Evolutionary conservation across 1,140 invertebrate genomes (phyloP), one percentile per base, ranked within the genome.

Genomic region (Scaptomyza hsui): DNA sequence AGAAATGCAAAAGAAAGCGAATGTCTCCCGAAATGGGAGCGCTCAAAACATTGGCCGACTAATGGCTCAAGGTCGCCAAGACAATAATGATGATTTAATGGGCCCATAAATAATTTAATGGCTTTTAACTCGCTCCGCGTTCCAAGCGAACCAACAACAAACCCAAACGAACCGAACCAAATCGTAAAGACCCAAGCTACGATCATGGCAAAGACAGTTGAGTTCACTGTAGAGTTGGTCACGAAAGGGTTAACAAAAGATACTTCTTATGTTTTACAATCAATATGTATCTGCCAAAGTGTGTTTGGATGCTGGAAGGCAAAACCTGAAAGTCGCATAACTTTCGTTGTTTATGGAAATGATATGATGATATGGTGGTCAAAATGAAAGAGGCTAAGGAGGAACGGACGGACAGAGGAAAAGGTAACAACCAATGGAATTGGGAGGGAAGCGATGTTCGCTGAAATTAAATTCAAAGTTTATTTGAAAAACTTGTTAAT

Each of bases 41-140:
- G 68, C 55, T 47, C 44, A 62, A 29, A 57, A 52, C 59, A 57
- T 13, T 55, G 53, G 26, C 39, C 24, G 55, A 51, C 71, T 78
- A 86, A 71, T 61, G 72, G 45, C 76, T 77, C 88, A 90, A 90
- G 88, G 88, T 90, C 88, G 80, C 41, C 57, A 41, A 57, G 67
- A 88, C 74, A 83, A 90, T 90, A 88, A 85, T 90, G 77, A 90
- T 90, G 88, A 90, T 90, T 90, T 90, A 90, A 90, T 90, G 72
- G 88, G 55, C 63, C 73, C 88, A 81, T 90, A 90, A 88, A 90
- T 78, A 88, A 78, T 72, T 89, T 90, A 85, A 90, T 90, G 89
- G 56, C 74, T 71, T 81, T 76, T 52, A 76, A 73, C 72, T 79
- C 59, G 42, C 29, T 55, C 49, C 63, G 59, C n/a, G n/a, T n/a